Evolutionary conservation across 2,797 vertebrate genomes (phyloP).

Genomic region (Smutsia temminckii): DNA sequence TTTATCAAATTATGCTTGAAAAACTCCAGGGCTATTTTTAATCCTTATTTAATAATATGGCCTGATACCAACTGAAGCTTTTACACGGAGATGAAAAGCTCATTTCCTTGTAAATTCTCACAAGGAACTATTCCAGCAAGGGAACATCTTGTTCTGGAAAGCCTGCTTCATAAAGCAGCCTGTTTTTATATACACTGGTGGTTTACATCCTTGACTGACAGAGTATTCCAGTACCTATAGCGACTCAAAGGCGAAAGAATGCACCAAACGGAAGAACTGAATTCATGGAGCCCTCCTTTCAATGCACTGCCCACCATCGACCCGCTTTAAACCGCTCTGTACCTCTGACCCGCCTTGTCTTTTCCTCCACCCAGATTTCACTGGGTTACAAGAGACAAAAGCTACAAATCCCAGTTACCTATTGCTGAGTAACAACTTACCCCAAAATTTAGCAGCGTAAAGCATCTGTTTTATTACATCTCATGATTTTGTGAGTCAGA

Average conservation of each 20-base stretch:
- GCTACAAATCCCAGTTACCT: background rate
- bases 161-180: slow-evolving; percentile 18
- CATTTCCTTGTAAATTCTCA: slow-evolving; percentile 80
- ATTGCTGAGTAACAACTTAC: rapidly evolving
- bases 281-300: rapidly evolving
- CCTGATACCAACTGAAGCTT: slow-evolving; percentile 76
- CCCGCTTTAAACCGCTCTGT: background rate
- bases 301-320: rapidly evolving
- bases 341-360: background rate
- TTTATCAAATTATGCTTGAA: slow-evolving; percentile 77
- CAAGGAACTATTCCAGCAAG: slow-evolving; percentile 84
- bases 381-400: background rate
- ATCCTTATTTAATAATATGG: slow-evolving; percentile 84
- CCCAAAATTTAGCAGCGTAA: background rate
- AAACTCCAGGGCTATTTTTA: slow-evolving; percentile 81
- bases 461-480: background rate
- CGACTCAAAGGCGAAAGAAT: background rate
- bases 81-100: slow-evolving; percentile 77
- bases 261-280: background rate
- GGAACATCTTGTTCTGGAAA: slow-evolving; percentile 76
- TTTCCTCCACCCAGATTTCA: background rate
- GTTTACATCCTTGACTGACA: background rate
- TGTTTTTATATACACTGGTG: background rate
- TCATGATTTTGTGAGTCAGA: background rate
- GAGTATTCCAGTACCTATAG: background rate